Evolutionary conservation across 2,113 vertebrate species (phyloP).

Genomic region (Hymenochirus boettgeri): DNA sequence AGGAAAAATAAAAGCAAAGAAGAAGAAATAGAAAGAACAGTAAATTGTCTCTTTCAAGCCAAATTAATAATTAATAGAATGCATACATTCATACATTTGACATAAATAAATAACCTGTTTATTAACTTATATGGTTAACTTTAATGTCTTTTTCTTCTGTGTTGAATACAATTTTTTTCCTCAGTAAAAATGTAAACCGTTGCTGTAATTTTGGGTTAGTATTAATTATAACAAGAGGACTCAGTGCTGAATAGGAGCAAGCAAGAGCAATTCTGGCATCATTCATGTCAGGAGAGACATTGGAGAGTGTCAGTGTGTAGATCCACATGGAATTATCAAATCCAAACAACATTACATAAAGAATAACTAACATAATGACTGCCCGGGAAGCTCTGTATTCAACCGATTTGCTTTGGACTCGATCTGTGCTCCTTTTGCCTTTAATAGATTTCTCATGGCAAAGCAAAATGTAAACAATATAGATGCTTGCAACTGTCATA

Average conservation of each 20-base stretch:
- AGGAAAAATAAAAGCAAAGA: too few species aligned
- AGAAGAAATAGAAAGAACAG: too few species aligned
- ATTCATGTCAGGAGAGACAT: slow-evolving; percentile 11
- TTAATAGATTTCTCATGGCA: slow-evolving; percentile 15
- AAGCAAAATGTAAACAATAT: slow-evolving; percentile 14
- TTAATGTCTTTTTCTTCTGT: too few species aligned
- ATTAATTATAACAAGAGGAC: slow-evolving; percentile 25
- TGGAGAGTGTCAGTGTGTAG: slow-evolving; percentile 20
- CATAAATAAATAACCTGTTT: too few species aligned
- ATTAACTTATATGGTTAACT: too few species aligned
- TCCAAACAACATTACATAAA: slow-evolving; percentile 35
- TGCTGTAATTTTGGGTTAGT: slow-evolving; percentile 28
- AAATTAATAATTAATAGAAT: too few species aligned
- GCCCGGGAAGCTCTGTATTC: slow-evolving; percentile 31
- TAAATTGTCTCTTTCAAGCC: too few species aligned
- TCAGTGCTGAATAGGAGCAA: slow-evolving; percentile 24
- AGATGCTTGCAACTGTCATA: slow-evolving; percentile 19
- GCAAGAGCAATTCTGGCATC: slow-evolving; percentile 23
- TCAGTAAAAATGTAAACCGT: too few species aligned
- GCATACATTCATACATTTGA: too few species aligned
- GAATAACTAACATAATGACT: slow-evolving; percentile 21
- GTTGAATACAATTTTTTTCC: too few species aligned
- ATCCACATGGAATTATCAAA: slow-evolving; percentile 40
- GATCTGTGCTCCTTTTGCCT: slow-evolving; percentile 23
- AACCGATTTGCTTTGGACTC: neutral